A percentile compares a stretch with the other conserved stretches of the same genome.
phyloP scores from a whole-genome alignment of 2,113 vertebrate species.

The Morone chrysops region DNA sequence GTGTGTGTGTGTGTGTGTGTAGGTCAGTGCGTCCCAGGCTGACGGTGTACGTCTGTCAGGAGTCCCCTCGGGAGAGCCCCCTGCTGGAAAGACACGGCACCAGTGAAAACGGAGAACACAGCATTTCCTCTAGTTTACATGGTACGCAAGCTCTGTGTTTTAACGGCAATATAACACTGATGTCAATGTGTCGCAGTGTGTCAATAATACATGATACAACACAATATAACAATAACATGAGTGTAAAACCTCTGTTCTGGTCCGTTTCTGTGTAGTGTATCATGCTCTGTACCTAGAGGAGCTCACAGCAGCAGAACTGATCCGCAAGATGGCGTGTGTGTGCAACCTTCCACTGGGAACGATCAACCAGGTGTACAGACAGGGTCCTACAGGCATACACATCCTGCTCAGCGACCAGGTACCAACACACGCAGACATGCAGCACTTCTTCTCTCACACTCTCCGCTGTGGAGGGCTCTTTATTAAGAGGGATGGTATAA shows the following conservation, averaged over 20 bases:
- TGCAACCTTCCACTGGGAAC: slow-evolving; percentile 92
- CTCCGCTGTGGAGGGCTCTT: slow-evolving; percentile 17
- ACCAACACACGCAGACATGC: slow-evolving; percentile 3
- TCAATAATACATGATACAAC: background rate
- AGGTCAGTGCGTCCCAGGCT: slow-evolving; percentile 93
- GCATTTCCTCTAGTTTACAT: slow-evolving; percentile 86
- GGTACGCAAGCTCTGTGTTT: slow-evolving; percentile 74
- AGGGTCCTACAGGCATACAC: slow-evolving; percentile 95
- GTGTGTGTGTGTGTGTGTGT: slow-evolving; percentile 32
- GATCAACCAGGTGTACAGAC: slow-evolving; percentile 95
- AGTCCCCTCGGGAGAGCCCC: slow-evolving; percentile 82
- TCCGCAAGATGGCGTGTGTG: slow-evolving; percentile 91
- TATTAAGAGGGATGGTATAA: background rate
- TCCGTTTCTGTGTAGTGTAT: slow-evolving; percentile 85
- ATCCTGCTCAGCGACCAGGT: slow-evolving; percentile 96
- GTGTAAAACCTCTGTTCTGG: background rate
- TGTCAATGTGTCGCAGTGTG: background rate
- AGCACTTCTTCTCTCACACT: background rate
- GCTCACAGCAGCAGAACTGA: slow-evolving; percentile 92
- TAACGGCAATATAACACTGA: background rate
- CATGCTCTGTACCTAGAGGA: slow-evolving; percentile 96
- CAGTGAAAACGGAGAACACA: slow-evolving; percentile 83
- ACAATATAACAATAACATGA: background rate
- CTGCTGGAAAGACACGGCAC: slow-evolving; percentile 85
- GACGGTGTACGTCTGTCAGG: slow-evolving; percentile 92